Conservation (phyloP, 2,113 vertebrate species). For the Cichladusa arquata region DNA sequence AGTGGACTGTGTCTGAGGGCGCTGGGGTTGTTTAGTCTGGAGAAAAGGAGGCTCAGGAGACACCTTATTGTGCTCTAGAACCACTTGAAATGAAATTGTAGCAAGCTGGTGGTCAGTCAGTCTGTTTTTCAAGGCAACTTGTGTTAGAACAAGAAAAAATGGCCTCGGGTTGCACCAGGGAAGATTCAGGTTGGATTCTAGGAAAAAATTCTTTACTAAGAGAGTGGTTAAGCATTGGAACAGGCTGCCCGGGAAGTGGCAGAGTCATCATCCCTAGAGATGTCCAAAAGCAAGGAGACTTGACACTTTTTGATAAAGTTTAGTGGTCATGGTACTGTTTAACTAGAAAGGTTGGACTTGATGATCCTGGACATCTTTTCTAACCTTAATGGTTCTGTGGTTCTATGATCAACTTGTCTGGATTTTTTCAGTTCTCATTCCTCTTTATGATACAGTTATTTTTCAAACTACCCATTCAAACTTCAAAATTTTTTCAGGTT, state of each 20-base stretch:
- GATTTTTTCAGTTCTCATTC: not conserved
- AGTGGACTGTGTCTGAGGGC: no score
- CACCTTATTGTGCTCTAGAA: not conserved
- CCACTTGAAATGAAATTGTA: not conserved
- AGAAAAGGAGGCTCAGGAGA: not conserved
- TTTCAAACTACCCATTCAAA: not conserved
- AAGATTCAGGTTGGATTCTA: no score
- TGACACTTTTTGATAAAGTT: not conserved
- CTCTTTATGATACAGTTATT: not conserved
- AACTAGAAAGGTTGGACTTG: not conserved
- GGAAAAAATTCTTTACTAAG: not conserved
- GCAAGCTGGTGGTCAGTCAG: fast-evolving
- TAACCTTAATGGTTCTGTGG: not conserved
- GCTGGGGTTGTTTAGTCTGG: not conserved
- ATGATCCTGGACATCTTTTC: not conserved
- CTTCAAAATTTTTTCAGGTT: not conserved
- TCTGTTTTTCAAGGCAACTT: not conserved
- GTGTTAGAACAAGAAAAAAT: not conserved
- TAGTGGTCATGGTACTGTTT: no score
- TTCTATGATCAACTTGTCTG: not conserved
- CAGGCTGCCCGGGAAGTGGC: not conserved
- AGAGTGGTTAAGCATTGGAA: not conserved
- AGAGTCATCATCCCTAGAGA: not conserved
- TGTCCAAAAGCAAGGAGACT: not conserved
- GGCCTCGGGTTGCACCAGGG: not conserved